Percentiles rank a stretch among this genome's conserved stretches.
phyloP scores from a whole-genome alignment of 2,797 vertebrate genomes.

The Tympanoctomys barrerae region DNA sequence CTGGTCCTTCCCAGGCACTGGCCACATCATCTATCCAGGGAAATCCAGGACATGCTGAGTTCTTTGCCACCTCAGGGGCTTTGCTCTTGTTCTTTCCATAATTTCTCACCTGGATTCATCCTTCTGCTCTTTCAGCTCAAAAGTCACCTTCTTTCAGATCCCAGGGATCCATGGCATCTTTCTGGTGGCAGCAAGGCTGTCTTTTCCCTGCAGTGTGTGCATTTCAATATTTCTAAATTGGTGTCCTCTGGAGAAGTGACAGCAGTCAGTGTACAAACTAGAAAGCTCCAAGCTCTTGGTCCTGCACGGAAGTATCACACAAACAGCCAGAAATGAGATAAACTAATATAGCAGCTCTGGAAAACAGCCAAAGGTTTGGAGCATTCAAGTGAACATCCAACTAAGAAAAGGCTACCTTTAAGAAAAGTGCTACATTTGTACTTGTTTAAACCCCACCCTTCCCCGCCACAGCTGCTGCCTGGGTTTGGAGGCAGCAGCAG shows the following conservation, averaged over 20 bases:
- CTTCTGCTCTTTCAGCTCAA: not conserved
- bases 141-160: not conserved
- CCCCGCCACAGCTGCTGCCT: not conserved
- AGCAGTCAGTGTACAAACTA: not conserved
- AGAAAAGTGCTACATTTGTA: not conserved
- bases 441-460: not conserved
- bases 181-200: not conserved
- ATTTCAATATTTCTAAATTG: not conserved
- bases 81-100: not conserved
- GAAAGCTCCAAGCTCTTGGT: not conserved
- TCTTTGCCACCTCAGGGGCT: not conserved
- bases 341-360: not conserved
- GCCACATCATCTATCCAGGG: not conserved
- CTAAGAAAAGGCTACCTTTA: conserved; percentile 50
- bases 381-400: not conserved
- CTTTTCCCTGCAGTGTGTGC: not conserved
- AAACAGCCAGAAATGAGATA: not conserved
- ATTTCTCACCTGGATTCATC: not conserved
- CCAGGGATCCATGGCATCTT: not conserved
- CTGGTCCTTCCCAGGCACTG: not conserved
- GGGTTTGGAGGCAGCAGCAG: not conserved
- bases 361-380: not conserved
- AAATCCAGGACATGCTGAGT: not conserved
- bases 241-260: not conserved
- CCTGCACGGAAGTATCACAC: not conserved